Evolutionary conservation across 2,888 invertebrate genomes (phyloP).

Genomic region (Drosophila buzzatii): DNA sequence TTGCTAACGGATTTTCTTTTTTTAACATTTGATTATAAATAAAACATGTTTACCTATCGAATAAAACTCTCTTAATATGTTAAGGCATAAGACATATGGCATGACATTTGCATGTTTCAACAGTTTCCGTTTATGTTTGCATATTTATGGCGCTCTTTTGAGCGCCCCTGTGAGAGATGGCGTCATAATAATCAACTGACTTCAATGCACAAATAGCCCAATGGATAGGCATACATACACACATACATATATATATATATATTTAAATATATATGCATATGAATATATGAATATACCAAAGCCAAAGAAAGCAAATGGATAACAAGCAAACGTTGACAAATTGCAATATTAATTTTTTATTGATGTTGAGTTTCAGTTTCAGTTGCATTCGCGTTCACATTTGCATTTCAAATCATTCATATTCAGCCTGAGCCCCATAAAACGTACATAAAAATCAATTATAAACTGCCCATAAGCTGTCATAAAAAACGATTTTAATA

Average conservation of each 20-base stretch:
- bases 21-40: not conserved
- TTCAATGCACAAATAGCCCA: conserved; percentile 6
- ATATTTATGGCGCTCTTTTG: conserved; percentile 39
- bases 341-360: conserved; percentile 43
- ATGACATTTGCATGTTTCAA: conserved; percentile 47
- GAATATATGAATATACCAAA: not conserved
- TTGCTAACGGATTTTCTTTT: not conserved
- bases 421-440: conserved; percentile 15
- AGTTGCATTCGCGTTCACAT: conserved; percentile 1
- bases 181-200: conserved; percentile 25
- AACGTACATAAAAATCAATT: conserved; percentile 35
- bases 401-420: conserved; percentile 18
- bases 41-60: conserved; percentile 10
- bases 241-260: not conserved
- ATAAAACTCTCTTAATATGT: not conserved
- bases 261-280: not conserved
- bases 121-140: conserved; percentile 47
- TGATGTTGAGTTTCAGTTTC: conserved; percentile 26
- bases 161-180: conserved; percentile 25
- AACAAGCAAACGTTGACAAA: conserved; percentile 40
- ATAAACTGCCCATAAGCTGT: conserved; percentile 38
- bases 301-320: conserved; percentile 5
- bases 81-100: conserved; percentile 10
- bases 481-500: conserved; percentile 37
- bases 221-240: not conserved